Evolutionary conservation across 2,888 invertebrate genomes (phyloP), one percentile per base, ranked within the genome.

Genomic region (Xylocampa areola): DNA sequence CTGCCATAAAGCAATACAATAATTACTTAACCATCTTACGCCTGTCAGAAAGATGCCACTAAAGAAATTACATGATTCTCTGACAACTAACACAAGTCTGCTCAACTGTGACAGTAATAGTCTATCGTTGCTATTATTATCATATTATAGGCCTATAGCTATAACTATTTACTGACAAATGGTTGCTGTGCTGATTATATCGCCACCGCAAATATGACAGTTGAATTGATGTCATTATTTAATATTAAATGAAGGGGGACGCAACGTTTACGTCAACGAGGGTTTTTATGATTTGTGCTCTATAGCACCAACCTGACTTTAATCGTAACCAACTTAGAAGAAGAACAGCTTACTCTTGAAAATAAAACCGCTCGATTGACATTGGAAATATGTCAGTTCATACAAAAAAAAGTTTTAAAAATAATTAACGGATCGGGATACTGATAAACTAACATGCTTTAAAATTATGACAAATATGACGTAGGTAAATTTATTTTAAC

Each of bases 81-180:
- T 32, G 41, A 47, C 30, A 36, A 27, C 25, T 30, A 33, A 45
- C 40, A 25, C 32, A 16, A 8, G 13, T 44, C 25, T 41, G 49
- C 11, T 63, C 11, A 36, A 21, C 40, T 13, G 5, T 49, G 64
- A 64, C 70, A 47, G 32, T 69, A 69, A 67, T 52, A 44, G 39
- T 27, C 14, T 40, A 43, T 33, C 19, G 64, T 53, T 49, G 16
- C 17, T 41, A 52, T 32, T 48, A 43, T 6, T n/a, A 5, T 21
- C n/a, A 8, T 21, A 14, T 33, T 33, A 13, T n/a, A 25, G 5
- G 2, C 5, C 27, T 32, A 25, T 54, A 54, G 54, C 48, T 2
- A 33, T 13, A 16, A 37, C 36, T 43, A 30, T 48, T 55, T 43
- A 33, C 21, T 37, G 25, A 55, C 25, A 30, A 37, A 47, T 63